These are phyloP conservation scores for Lasioglossum albipes DNA, from an alignment of 1,140 invertebrate genomes.

Conservation along the genomic window DNA sequence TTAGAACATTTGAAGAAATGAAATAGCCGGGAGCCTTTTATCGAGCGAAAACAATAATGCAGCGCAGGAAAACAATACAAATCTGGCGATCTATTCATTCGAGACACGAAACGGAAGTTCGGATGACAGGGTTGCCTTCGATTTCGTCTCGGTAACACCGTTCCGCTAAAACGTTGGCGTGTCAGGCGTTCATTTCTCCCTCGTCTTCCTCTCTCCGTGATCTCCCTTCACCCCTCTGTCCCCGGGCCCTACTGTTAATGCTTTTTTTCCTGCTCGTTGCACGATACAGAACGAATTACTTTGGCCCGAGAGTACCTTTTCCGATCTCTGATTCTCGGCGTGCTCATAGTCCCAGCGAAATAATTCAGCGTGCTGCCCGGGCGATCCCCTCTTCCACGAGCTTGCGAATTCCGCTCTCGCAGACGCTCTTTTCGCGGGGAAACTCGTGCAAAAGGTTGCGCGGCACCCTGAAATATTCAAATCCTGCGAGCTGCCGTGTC, in stretches of 20 bases:
- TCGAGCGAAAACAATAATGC: not conserved
- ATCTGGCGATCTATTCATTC: constrained; percentile 1
- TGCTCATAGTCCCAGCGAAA: constrained; percentile 32
- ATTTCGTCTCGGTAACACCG: constrained; percentile 13
- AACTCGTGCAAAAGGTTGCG: constrained; percentile 27
- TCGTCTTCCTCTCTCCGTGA: too few species aligned
- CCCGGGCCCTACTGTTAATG: not conserved
- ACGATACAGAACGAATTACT: constrained; percentile 39
- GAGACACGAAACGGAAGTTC: not conserved
- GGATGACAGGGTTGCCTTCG: constrained; percentile 9
- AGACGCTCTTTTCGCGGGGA: not conserved
- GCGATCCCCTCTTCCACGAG: not conserved
- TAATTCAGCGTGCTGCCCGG: constrained; percentile 36
- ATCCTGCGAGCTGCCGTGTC: constrained; percentile 20
- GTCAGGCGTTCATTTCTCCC: constrained; percentile 18
- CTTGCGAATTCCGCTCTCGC: not conserved
- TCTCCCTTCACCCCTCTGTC: not conserved
- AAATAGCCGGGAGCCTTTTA: not conserved
- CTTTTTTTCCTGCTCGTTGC: not conserved
- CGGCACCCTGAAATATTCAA: constrained; percentile 52
- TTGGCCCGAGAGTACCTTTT: constrained; percentile 33
- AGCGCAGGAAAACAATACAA: not conserved
- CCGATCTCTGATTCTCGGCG: constrained; percentile 35
- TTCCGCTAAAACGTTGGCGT: constrained; percentile 30
- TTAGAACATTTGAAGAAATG: not conserved